Conservation (phyloP, 2,888 invertebrate species). For the Gymnoscelis rufifasciata region DNA sequence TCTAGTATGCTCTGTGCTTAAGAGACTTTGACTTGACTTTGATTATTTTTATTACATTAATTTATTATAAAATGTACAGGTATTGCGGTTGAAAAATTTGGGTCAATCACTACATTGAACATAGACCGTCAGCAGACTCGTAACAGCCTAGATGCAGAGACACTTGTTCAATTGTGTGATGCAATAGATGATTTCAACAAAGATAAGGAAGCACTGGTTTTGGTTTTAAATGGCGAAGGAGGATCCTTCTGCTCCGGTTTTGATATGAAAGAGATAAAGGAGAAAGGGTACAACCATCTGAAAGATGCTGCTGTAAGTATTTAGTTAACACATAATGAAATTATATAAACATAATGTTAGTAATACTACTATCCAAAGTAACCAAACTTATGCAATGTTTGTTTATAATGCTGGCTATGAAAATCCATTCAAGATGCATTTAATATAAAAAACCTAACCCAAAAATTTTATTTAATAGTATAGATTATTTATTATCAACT, state of each 20-base stretch:
- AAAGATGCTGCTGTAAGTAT: constrained; percentile 62
- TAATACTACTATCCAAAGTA: no score
- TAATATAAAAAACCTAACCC: no score
- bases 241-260: constrained; percentile 96
- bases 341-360: no score
- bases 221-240: constrained; percentile 93
- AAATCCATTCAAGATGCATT: no score
- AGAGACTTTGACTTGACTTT: no score
- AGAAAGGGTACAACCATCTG: constrained; percentile 57
- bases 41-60: no score
- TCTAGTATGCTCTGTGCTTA: no score
- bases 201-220: constrained; percentile 83
- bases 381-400: no score
- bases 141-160: constrained; percentile 88
- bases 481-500: no score
- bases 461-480: no score
- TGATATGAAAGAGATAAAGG: constrained; percentile 87
- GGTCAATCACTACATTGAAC: constrained; percentile 86
- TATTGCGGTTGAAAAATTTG: constrained; percentile 80
- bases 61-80: constrained; percentile 38
- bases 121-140: constrained; percentile 91
- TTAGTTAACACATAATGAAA: no score
- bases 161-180: constrained; percentile 82
- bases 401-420: no score
- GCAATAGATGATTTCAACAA: constrained; percentile 90